Conservation (phyloP, 2,888 invertebrate species). For the Notodonta dromedarius region DNA sequence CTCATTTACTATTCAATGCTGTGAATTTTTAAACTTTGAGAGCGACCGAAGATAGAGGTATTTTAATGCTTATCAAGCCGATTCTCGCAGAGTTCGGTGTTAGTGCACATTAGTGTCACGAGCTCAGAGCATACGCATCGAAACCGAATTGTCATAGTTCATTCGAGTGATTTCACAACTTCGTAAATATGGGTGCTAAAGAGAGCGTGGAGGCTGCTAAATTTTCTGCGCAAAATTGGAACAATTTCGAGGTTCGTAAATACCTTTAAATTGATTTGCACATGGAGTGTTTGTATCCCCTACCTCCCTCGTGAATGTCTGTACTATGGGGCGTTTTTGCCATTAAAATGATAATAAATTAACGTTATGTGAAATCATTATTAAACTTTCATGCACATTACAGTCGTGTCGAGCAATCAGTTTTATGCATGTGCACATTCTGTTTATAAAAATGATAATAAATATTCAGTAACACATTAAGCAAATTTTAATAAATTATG, state of each 20-base stretch:
- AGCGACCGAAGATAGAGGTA: constrained; percentile 78
- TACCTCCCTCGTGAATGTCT: constrained; percentile 76
- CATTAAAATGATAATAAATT: constrained; percentile 50
- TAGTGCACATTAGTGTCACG: constrained; percentile 79
- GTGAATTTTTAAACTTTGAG: constrained; percentile 78
- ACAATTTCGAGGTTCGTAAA: constrained; percentile 90
- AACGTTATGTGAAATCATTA: constrained; percentile 53
- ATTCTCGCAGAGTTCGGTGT: constrained; percentile 70
- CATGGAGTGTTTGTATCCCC: constrained; percentile 81
- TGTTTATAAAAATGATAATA: constrained; percentile 33
- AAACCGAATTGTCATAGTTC: constrained; percentile 75
- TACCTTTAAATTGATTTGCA: constrained; percentile 80
- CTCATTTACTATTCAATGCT: constrained; percentile 78
- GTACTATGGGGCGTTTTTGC: constrained; percentile 57
- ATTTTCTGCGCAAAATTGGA: constrained; percentile 92
- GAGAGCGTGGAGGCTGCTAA: constrained; percentile 92
- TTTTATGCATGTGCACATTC: constrained; percentile 69
- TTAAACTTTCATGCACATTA: constrained; percentile 65
- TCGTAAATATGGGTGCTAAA: constrained; percentile 90
- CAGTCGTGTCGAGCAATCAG: constrained; percentile 54
- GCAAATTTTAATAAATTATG: constrained; percentile 21
- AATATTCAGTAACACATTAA: constrained; percentile 28
- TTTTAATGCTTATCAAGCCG: constrained; percentile 74
- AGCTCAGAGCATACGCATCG: constrained; percentile 78
- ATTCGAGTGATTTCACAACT: constrained; percentile 79